Evolutionary conservation across 2,113 vertebrate species (phyloP), one percentile per base, ranked within the genome.

Genomic region (Gallinago undulata): DNA sequence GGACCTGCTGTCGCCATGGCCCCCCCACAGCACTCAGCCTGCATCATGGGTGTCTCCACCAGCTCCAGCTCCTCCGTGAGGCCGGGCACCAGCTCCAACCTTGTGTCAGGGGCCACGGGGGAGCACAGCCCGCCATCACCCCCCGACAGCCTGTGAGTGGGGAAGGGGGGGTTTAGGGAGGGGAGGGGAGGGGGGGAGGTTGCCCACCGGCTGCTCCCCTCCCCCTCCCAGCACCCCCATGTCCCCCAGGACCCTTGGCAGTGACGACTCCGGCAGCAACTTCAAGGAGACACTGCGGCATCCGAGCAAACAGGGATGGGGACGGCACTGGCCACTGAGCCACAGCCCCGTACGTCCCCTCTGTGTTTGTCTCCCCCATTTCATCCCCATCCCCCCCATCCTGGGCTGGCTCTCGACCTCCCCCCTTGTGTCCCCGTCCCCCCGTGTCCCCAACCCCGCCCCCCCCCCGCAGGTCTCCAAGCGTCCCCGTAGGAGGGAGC

Each of bases 221-320:
- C 18, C n/a, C n/a, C n/a, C 13, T 2, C 1, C 47, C 21, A 41
- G 39, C 47, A 22, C 21, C 47, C 10, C 19, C 47, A n/a, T 43
- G 41, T 43, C 41, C 41, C 41, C 17, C 70, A 97, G 98, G 98
- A 87, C 75, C 73, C 5, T 45, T 37, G 97, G 97, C 94, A 81
- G 87, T 17, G 94, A 92, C 19, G 97, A 97, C 73, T 96, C 95
- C n/a, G 97, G 87, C 56, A 98, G 98, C 82, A 98, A 99, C 91
- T 98, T 98, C 91, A 97, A 98, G 90, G 83, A 96, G 13, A 90
- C 68, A 11, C 33, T 97, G 16, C 95, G 39, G 27, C 95, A 7
- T 13, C 45, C 59, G 76, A 33, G 60, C 63, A 93, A 93, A 63
- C 98, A 98, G n/a, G n/a, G n/a, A n/a, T n/a, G n/a, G 75, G 87